Base-by-base conservation (phyloP, 2,888 invertebrate genomes). In the Rhingia campestris region DNA sequence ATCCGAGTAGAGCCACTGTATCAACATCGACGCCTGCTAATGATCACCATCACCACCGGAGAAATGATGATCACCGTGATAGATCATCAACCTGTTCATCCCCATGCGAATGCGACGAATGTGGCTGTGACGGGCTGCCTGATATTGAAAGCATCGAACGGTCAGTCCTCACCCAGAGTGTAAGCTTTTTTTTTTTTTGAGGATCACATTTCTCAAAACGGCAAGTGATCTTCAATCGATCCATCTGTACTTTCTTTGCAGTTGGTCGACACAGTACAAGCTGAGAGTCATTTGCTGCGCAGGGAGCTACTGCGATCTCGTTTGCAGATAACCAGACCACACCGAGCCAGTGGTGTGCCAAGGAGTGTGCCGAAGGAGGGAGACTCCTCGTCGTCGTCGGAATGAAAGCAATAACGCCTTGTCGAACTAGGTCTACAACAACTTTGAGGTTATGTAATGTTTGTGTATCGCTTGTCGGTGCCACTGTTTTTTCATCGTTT, bases 271-370 rank as follows among this genome's bases (percentile, higher is more conserved):
- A 89, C 86, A 3, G 88, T 88, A 0, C 89, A 90, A 69, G 73
- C 87, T 3, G 89, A 90, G 64, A 89, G 89, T 39, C 88, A 88
- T 86, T 86, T 86, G 6, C 74, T 90, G 41, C 86, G 89, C 6
- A 87, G 90, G 22, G 90, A 91, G 64, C 86, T 90, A 3, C 70
- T 90, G n/a, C 87, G 89, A 4, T 89, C 89, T 4, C 89, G 90
- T 41, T 82, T 87, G 9, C 89, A 89, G 41, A 88, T 86, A 33
- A 87, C 86, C 32, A 43, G 74, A 49, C 84, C 74, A 41, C 74
- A 76, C 7, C 72, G 70, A 49, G 43, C 58, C 35, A 80, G 80
- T 37, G 59, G 43, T 49, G 9, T 64, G 35, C 49, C 45, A 43
- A 30, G 41, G 59, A 10, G 51, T 22, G 37, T 41, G 51, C 33